Evolutionary conservation across 2,797 vertebrate genomes (phyloP).

Genomic region (Vireo griseus): DNA sequence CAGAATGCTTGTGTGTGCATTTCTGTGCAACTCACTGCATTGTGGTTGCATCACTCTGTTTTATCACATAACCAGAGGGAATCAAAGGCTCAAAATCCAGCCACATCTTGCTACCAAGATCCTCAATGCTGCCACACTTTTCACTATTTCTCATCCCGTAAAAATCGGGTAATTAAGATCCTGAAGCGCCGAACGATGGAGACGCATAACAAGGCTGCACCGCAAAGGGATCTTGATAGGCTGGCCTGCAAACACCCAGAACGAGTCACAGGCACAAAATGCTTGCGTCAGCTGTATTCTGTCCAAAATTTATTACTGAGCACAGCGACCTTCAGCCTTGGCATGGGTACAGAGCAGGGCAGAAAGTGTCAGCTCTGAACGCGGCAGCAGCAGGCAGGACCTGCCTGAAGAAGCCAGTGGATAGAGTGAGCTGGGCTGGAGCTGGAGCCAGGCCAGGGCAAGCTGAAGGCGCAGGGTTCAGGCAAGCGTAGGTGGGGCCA

Average conservation of each 20-base stretch:
- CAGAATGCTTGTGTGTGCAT: neutral
- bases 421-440: neutral
- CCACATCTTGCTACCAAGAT: neutral
- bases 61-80: neutral
- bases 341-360: neutral
- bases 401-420: neutral
- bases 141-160: neutral
- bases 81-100: neutral
- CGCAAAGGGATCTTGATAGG: rapidly evolving
- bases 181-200: neutral
- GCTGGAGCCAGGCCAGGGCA: neutral
- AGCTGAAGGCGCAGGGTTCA: neutral
- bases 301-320: conserved; percentile 30
- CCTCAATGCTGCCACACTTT: neutral
- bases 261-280: neutral
- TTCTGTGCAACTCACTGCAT: rapidly evolving
- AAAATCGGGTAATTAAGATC: neutral
- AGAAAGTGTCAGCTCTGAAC: neutral
- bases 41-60: neutral
- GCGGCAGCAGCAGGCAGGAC: neutral
- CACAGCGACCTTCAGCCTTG: conserved; percentile 44
- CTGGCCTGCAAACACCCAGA: neutral
- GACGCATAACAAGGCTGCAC: neutral
- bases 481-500: neutral
- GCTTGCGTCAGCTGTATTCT: neutral